phyloP scores from a whole-genome alignment of 2,113 vertebrate species.

The Hirundichthys speculiger region DNA sequence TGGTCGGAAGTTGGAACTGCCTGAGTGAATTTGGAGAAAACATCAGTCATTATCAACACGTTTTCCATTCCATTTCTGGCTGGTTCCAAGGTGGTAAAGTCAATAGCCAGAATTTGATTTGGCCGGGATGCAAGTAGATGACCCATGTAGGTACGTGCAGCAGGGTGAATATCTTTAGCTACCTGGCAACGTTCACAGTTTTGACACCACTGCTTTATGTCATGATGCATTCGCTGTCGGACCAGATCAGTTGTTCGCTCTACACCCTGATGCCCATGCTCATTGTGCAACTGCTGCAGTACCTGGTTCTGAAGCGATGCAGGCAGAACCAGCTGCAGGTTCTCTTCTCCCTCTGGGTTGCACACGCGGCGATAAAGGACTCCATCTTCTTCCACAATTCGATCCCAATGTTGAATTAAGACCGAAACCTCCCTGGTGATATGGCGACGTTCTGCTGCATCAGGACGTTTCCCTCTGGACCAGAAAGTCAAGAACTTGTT shows the following conservation, averaged over 20 bases:
- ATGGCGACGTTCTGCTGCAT: no score
- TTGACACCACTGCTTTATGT: conserved; percentile 8
- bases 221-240: background rate
- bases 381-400: no score
- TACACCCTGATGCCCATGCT: background rate
- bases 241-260: no score
- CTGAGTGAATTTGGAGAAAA: no score
- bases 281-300: background rate
- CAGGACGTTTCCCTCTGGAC: no score
- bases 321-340: background rate
- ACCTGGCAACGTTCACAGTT: background rate
- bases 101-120: background rate
- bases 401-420: no score
- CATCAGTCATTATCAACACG: no score
- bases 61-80: background rate
- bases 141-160: background rate
- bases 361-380: no score
- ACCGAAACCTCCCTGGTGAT: no score
- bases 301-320: background rate
- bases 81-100: background rate
- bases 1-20: no score
- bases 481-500: no score
- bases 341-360: no score
- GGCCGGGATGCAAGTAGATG: background rate
- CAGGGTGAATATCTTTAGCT: background rate